Base-by-base conservation (phyloP, 1,140 invertebrate genomes). In the Ostrea edulis region DNA sequence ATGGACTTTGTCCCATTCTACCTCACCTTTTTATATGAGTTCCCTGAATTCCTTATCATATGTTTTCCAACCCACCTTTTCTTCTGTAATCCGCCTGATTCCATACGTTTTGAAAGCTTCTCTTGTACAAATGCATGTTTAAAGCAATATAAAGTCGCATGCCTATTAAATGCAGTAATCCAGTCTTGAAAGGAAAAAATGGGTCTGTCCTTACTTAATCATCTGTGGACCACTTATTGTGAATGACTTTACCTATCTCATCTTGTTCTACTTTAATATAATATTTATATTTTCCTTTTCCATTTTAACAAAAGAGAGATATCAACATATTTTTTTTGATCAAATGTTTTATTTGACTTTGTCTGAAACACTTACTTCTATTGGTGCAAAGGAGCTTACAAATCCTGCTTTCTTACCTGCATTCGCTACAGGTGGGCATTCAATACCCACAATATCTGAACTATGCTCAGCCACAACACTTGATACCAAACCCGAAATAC, bases 11-110 rank as follows among this genome's bases (percentile, higher is more conserved):
- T 44, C 35, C 81, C 81, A 82, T 52, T 51, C n/a, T n/a, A 82
- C 81, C 44, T 51, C 17, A 82, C 81, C 81, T 82, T 82, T 8
- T 51, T 54, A 14, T n/a, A 82, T 82, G 22, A 77, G 71, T 82
- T 82, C 44, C 20, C 35, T 82, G 44, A 82, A 82, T 44, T 52
- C 35, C 52, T 82, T 82, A 82, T 82, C 81, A 82, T 82, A 82
- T 51, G 4, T 52, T 52, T 12, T 51, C 81, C 35, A 82, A 77
- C 25, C 52, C 2, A 29, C 81, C n/a, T 52, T 82, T 82, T 52
- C 35, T 22, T 51, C 35, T 82, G 35, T 44, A 22, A 82, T 82
- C n/a, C 52, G 44, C 7, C 44, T 82, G 81, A 52, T 82, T 82
- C 35, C 81, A 82, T 82, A 51, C 52, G 81, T n/a, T n/a, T n/a